phyloP scores from a whole-genome alignment of 2,797 vertebrate species.

The Balearica regulorum region DNA sequence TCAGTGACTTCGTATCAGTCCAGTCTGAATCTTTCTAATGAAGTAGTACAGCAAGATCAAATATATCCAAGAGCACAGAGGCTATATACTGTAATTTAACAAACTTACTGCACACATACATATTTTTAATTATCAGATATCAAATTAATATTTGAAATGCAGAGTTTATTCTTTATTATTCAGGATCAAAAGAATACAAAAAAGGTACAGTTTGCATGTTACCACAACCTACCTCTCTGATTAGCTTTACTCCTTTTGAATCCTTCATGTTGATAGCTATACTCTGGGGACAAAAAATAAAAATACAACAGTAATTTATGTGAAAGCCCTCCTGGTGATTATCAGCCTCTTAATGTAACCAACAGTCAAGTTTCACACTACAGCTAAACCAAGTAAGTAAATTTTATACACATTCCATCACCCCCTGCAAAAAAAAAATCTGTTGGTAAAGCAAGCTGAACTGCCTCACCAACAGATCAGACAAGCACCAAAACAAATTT shows the following conservation, averaged over 20 bases:
- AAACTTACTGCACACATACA: neutral
- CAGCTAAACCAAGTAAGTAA: neutral
- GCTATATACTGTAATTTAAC: neutral
- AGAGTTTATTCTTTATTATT: neutral
- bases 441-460: neutral
- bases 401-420: neutral
- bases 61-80: neutral
- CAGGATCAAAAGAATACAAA: neutral
- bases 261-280: conserved; percentile 90
- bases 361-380: neutral
- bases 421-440: neutral
- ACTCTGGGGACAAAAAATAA: conserved; percentile 73
- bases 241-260: conserved; percentile 78
- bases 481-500: neutral
- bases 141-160: neutral
- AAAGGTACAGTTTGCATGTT: neutral
- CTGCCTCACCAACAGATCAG: neutral
- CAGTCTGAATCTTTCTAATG: neutral
- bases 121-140: neutral
- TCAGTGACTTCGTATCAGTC: neutral
- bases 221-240: conserved; percentile 82
- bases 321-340: neutral
- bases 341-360: neutral
- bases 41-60: neutral
- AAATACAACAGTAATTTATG: neutral